phyloP scores from a whole-genome alignment of 2,888 invertebrate genomes.

The Seira musarum region DNA sequence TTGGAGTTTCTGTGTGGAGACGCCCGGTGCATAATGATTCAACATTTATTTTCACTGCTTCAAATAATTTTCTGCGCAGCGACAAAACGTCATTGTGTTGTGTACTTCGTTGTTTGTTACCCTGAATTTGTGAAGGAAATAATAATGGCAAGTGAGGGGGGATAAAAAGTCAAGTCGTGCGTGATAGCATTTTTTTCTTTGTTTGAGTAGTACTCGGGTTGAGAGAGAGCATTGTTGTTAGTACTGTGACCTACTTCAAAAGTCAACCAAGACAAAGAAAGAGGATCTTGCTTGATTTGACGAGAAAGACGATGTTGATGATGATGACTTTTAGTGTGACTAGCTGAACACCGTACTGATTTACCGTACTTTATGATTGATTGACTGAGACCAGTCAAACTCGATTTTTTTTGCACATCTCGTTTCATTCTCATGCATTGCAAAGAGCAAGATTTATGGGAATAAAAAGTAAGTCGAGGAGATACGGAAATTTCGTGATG shows the following conservation, averaged over 20 bases:
- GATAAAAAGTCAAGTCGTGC: neutral
- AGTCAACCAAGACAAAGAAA: neutral
- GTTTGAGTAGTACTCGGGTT: neutral
- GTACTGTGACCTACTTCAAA: neutral
- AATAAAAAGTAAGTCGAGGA: neutral
- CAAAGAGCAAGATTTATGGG: neutral
- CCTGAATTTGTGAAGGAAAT: neutral
- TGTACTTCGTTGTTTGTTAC: neutral
- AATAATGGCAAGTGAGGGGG: neutral
- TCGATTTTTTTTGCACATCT: constrained; percentile 51
- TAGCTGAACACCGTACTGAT: neutral
- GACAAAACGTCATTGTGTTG: constrained; percentile 2
- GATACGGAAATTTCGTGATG: neutral
- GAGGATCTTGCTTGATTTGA: neutral
- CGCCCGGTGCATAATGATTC: no score
- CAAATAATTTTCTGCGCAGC: no score
- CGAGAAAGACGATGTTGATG: neutral
- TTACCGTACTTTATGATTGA: constrained; percentile 17
- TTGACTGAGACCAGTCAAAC: constrained; percentile 55
- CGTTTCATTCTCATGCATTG: neutral
- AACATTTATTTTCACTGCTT: no score
- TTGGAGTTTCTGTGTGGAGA: no score
- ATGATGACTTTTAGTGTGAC: no score
- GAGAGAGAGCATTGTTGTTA: neutral
- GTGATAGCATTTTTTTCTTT: neutral